Base-by-base conservation (phyloP, 2,797 vertebrate genomes). In the Dicrostonyx torquatus region DNA sequence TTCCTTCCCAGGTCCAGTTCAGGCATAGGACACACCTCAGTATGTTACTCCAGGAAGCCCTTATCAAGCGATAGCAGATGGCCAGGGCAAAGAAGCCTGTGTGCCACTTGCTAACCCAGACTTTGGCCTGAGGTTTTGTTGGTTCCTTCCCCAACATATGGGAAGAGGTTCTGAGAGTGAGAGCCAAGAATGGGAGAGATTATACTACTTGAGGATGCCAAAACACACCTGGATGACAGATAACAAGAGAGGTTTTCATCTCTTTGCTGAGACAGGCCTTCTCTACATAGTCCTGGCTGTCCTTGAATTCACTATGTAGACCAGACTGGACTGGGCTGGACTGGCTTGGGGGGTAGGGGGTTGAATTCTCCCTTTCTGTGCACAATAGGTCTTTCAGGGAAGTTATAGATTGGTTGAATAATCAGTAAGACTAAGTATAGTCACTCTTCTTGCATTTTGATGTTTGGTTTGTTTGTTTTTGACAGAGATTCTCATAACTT, bases 161-260 rank as follows among this genome's bases (percentile, higher is more conserved):
- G 62, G 24, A 73, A 87, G 53, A 50, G 68, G 7, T 66, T 86
- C 40, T 58, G 72, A 55, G 78, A 91, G 83, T 72, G 50, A 75
- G 55, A 68, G 72, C 50, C 78, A 62, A 90, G 53, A 62, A 75
- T 84, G 24, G 58, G 43, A 40, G 34, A 78, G 34, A 24, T 45
- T 22, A 73, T 85, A 55, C 53, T 55, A 45, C 48, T 64, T 2
- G 26, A 86, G 37, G 73, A 58, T 26, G 48, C 48, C 43, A 86
- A 84, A 50, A 7, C 18, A 14, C 80, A 45, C 92, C 82, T 94
- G 76, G 40, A 92, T 89, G 66, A 55, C 82, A 93, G 88, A 75
- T 60, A 37, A 80, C 37, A 72, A 18, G 20, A 82, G 70, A 24
- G 82, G 75, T 50, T 18, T 53, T 18, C 8, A 18, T 77, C 50